Conservation (phyloP, 2,113 vertebrate species). For the Pachypanchax playfairii region DNA sequence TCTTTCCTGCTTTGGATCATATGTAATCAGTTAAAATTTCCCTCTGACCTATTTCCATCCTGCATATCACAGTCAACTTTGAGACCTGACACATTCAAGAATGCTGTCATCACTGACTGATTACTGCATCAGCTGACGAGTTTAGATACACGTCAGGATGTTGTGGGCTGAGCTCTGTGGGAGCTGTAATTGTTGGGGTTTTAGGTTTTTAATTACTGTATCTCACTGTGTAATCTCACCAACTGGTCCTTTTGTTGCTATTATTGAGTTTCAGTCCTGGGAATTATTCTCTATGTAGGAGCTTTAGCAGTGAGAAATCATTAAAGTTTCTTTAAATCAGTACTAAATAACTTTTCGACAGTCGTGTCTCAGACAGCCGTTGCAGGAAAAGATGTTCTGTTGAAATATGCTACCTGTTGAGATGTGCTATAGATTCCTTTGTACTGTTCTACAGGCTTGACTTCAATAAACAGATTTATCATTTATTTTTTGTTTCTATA, state of each 20-base stretch:
- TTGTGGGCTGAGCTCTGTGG: neutral
- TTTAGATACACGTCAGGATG: neutral
- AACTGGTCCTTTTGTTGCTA: neutral
- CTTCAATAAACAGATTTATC: too few species aligned
- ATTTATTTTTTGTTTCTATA: too few species aligned
- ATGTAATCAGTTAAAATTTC: slow-evolving; percentile 1
- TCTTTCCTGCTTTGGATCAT: slow-evolving; percentile 2
- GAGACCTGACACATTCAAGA: neutral
- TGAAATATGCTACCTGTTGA: too few species aligned
- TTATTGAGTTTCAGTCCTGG: neutral
- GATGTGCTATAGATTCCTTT: too few species aligned
- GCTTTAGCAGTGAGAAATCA: too few species aligned
- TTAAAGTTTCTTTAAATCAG: neutral
- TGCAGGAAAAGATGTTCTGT: too few species aligned
- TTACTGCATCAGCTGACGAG: neutral
- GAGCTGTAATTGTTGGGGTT: neutral
- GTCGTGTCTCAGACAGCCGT: too few species aligned
- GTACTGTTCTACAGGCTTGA: too few species aligned
- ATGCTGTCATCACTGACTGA: neutral
- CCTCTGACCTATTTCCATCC: slow-evolving; percentile 7
- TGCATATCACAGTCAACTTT: neutral
- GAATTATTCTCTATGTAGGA: neutral
- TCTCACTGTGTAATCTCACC: neutral
- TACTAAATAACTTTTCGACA: too few species aligned
- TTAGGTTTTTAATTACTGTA: slow-evolving; percentile 2